A percentile compares a stretch with the other conserved stretches of the same genome.
These are phyloP conservation scores for Muscina levida DNA, from an alignment of 2,888 invertebrate genomes.

Conservation along the genomic window DNA sequence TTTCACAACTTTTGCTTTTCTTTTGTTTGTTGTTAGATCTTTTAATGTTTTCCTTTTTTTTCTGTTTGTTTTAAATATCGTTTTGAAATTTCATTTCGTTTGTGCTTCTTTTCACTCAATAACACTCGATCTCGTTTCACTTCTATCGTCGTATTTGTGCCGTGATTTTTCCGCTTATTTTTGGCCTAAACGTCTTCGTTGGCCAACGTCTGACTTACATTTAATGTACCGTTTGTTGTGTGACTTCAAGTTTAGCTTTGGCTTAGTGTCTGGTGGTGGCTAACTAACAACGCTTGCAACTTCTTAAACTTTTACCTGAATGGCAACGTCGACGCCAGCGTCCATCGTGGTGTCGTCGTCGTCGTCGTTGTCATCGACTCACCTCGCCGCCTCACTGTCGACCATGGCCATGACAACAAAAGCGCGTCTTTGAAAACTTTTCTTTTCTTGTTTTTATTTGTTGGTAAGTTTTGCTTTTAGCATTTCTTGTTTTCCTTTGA, in stretches of 20 bases:
- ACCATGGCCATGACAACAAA: slow-evolving; percentile 62
- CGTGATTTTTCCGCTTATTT: slow-evolving; percentile 57
- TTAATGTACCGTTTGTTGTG: slow-evolving; percentile 55
- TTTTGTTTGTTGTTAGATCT: background rate
- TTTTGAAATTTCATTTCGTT: slow-evolving; percentile 34
- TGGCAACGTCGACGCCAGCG: background rate
- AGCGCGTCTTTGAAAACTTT: slow-evolving; percentile 56
- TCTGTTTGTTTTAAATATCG: background rate
- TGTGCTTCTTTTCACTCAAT: slow-evolving; percentile 10
- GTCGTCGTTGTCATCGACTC: slow-evolving; percentile 3
- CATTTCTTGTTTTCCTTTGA: slow-evolving; percentile 50
- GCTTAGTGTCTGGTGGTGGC: background rate
- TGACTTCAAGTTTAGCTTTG: slow-evolving; percentile 53
- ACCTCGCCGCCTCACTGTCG: slow-evolving; percentile 7
- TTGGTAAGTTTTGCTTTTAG: slow-evolving; percentile 31
- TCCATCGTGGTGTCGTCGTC: slow-evolving; percentile 2
- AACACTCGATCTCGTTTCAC: slow-evolving; percentile 8
- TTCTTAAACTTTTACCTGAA: slow-evolving; percentile 63
- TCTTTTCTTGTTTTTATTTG: slow-evolving; percentile 53
- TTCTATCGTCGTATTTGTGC: slow-evolving; percentile 7
- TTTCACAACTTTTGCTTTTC: slow-evolving; percentile 25
- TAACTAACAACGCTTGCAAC: slow-evolving; percentile 44
- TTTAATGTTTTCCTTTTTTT: slow-evolving; percentile 2
- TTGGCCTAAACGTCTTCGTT: slow-evolving; percentile 63
- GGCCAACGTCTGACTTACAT: slow-evolving; percentile 62